Conservation (phyloP, 2,797 vertebrate species). For the Tadarida brasiliensis region DNA sequence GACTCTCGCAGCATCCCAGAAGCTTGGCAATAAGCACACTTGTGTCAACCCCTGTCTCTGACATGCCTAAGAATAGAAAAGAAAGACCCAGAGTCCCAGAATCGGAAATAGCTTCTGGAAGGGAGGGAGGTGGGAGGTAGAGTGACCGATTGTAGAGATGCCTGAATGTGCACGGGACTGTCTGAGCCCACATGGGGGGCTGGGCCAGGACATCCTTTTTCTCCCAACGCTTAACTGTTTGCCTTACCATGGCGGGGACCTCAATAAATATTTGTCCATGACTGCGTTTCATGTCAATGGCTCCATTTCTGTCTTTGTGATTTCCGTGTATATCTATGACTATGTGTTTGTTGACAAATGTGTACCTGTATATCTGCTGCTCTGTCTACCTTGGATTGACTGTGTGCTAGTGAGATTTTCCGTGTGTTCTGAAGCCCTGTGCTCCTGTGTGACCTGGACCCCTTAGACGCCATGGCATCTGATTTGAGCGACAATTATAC, state of each 20-base stretch:
- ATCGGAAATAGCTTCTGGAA: not conserved
- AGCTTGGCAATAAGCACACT: not conserved
- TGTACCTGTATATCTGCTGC: not conserved
- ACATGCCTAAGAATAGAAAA: not conserved
- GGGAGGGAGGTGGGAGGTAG: too few species aligned
- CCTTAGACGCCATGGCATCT: not conserved
- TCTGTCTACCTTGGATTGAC: not conserved
- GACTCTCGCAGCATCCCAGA: not conserved
- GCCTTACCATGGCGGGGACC: not conserved
- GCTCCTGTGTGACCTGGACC: not conserved
- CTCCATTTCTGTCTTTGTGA: not conserved
- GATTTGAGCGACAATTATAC: not conserved
- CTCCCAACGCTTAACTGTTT: not conserved
- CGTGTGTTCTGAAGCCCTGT: not conserved
- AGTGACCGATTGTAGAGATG: accelerated
- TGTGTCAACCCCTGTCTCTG: not conserved
- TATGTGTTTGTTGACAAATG: not conserved
- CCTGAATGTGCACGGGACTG: accelerated
- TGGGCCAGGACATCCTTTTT: not conserved
- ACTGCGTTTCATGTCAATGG: not conserved
- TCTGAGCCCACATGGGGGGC: accelerated
- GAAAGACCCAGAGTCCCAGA: not conserved
- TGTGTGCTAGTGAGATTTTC: not conserved
- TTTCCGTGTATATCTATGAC: not conserved
- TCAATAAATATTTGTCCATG: not conserved